Evolutionary conservation across 2,113 vertebrate species (phyloP).

Genomic region (Seriola dumerili): DNA sequence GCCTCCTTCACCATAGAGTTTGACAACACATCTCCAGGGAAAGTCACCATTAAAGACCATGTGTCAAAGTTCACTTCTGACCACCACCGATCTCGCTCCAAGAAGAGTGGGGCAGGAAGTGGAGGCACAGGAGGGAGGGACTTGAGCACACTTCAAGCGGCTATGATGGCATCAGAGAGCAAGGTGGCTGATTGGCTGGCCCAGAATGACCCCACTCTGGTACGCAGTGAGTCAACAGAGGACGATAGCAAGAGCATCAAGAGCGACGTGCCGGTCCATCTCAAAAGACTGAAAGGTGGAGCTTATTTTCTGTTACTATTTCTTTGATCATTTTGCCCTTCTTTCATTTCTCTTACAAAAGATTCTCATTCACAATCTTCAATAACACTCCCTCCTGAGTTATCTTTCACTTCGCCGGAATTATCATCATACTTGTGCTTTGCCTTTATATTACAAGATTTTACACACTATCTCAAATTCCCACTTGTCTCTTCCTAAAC

Average conservation of each 20-base stretch:
- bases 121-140: conserved; percentile 85
- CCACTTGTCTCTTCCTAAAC: not conserved
- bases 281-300: conserved; percentile 97
- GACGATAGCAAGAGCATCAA: conserved; percentile 99
- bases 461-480: not conserved
- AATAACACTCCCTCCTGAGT: not conserved
- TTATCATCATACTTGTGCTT: not conserved
- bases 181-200: conserved; percentile 99
- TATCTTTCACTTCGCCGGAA: conserved; percentile 9
- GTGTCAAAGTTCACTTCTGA: conserved; percentile 92
- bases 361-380: not conserved
- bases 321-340: not conserved
- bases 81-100: conserved; percentile 91
- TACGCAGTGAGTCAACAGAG: conserved; percentile 92
- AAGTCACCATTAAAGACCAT: conserved; percentile 98
- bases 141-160: conserved; percentile 93
- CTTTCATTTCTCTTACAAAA: not conserved
- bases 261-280: conserved; percentile 95
- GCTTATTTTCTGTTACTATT: not conserved
- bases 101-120: conserved; percentile 82
- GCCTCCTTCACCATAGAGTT: conserved; percentile 99
- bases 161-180: conserved; percentile 97
- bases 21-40: conserved; percentile 95
- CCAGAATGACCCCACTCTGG: conserved; percentile 95
- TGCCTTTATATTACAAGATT: not conserved